Conservation (phyloP, 2,888 invertebrate genomes). For the Erynnis tages region DNA sequence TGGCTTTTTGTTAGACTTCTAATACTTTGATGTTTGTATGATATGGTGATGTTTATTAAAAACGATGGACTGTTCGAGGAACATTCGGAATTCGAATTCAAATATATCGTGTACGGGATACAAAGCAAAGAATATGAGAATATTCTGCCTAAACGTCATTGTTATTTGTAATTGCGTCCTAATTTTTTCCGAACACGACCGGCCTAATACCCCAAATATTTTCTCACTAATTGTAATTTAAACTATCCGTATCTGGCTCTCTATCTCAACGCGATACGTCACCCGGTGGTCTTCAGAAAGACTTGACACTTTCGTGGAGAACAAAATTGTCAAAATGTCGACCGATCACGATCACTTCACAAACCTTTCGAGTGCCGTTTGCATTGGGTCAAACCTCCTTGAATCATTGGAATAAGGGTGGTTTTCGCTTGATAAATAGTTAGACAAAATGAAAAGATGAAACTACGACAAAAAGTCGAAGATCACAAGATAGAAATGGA, state of each 20-base stretch:
- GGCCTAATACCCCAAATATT: constrained; percentile 42
- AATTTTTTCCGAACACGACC: constrained; percentile 27
- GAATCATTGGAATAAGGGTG: not conserved
- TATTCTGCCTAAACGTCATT: not conserved
- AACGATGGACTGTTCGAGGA: not conserved
- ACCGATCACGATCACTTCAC: constrained; percentile 58
- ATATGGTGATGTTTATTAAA: constrained; percentile 47
- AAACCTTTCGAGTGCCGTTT: constrained; percentile 6
- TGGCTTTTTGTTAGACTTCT: constrained; percentile 60
- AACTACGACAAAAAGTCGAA: constrained; percentile 56
- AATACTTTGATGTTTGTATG: constrained; percentile 60
- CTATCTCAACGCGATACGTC: constrained; percentile 52
- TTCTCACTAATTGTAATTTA: constrained; percentile 68
- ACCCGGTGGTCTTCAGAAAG: constrained; percentile 66
- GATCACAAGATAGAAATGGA: constrained; percentile 58
- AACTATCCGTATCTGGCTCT: constrained; percentile 58
- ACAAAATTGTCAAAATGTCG: constrained; percentile 77
- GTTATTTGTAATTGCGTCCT: constrained; percentile 3
- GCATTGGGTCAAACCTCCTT: not conserved
- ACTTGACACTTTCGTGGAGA: constrained; percentile 66
- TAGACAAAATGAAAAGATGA: constrained; percentile 30
- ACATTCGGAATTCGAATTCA: constrained; percentile 1
- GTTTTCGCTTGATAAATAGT: not conserved
- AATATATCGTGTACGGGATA: not conserved
- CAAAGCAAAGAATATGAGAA: too few species aligned